phyloP scores from a whole-genome alignment of 2,797 vertebrate genomes.

The Leucoraja ocellata region DNA sequence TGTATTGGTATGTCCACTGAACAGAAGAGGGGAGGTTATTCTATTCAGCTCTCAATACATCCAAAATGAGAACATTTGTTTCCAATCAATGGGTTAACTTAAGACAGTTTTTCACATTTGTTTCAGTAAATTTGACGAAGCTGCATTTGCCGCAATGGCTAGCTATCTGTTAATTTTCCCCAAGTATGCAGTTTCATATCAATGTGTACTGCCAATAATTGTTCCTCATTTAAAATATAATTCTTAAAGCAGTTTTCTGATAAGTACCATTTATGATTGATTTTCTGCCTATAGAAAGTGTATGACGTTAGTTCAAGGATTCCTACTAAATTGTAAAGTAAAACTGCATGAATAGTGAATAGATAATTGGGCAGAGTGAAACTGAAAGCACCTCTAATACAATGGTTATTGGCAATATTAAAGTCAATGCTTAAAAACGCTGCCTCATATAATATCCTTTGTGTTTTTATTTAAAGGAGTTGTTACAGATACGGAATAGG shows the following conservation, averaged over 20 bases:
- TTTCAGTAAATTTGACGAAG: neutral
- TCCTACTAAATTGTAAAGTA: neutral
- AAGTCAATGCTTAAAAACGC: neutral
- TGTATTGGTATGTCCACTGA: neutral
- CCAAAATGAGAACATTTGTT: neutral
- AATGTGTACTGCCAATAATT: neutral
- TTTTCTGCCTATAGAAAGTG: too few relatives aligned
- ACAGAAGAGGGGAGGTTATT: neutral
- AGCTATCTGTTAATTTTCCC: neutral
- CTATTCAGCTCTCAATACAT: neutral
- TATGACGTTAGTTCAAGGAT: neutral
- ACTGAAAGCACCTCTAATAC: neutral
- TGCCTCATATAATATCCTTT: neutral
- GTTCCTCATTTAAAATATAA: neutral
- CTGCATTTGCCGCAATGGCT: neutral
- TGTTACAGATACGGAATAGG: neutral
- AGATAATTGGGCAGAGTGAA: neutral
- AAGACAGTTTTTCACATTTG: neutral
- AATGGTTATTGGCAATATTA: neutral
- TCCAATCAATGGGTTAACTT: neutral
- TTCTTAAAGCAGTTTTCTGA: neutral
- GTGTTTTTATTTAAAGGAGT: neutral
- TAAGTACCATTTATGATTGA: neutral
- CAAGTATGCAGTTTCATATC: neutral
- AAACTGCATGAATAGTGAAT: neutral